Percentiles rank a stretch among this genome's conserved stretches.
Evolutionary conservation across 2,113 vertebrate species (phyloP).

Genomic region (Epinephelus fuscoguttatus): DNA sequence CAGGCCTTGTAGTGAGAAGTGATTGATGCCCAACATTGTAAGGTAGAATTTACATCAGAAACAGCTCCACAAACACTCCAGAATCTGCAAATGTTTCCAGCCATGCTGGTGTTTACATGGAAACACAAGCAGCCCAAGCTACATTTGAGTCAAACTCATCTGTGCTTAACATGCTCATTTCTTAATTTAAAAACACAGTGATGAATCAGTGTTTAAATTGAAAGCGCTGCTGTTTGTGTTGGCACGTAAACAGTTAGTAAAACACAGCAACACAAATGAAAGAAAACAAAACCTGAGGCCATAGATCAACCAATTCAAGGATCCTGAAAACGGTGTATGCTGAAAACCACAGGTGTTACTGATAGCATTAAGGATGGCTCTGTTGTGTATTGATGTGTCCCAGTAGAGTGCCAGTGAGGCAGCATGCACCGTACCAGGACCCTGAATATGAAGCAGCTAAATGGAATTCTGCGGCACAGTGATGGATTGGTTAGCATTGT

Average conservation of each 20-base stretch:
- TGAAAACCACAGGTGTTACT: too few species aligned
- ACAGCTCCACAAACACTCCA: neutral
- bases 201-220: neutral
- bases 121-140: slow-evolving; percentile 3
- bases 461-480: too few species aligned
- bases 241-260: neutral
- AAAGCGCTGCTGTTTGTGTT: neutral
- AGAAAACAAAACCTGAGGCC: neutral
- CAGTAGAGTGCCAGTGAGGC: too few species aligned
- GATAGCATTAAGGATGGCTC: too few species aligned
- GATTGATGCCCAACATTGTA: neutral
- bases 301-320: neutral
- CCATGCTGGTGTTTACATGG: slow-evolving; percentile 2
- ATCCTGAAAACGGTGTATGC: too few species aligned
- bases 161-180: slow-evolving; percentile 11
- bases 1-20: neutral
- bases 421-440: too few species aligned
- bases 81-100: neutral
- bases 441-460: too few species aligned
- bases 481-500: too few species aligned
- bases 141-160: slow-evolving; percentile 13
- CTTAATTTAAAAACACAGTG: neutral
- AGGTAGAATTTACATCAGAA: neutral
- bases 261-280: neutral
- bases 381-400: too few species aligned